phyloP scores from a whole-genome alignment of 2,888 invertebrate species.

The Melanotus villosus region DNA sequence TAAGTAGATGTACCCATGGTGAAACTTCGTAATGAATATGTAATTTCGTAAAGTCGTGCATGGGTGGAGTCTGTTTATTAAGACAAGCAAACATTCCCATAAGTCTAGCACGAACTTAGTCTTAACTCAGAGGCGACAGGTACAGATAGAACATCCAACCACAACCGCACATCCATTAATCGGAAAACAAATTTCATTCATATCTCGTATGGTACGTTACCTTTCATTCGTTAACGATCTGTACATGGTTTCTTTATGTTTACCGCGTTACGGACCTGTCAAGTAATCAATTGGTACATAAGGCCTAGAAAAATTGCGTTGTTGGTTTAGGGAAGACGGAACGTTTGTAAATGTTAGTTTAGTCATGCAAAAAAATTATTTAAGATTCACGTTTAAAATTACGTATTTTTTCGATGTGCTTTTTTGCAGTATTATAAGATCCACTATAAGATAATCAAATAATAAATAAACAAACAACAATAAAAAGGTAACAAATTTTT shows the following conservation, averaged over 20 bases:
- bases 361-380: not conserved
- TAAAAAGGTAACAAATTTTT: no score
- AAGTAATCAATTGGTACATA: not conserved
- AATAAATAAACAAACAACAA: no score
- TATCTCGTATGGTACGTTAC: conserved; percentile 26
- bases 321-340: not conserved
- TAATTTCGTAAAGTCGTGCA: conserved; percentile 51
- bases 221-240: conserved; percentile 12
- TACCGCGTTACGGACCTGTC: conserved; percentile 7
- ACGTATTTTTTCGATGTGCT: no score
- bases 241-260: conserved; percentile 5
- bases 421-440: no score
- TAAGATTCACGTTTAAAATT: not conserved
- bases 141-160: conserved; percentile 41
- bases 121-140: conserved; percentile 45
- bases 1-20: conserved; percentile 2
- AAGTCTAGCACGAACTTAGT: conserved; percentile 31
- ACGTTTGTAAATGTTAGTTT: not conserved
- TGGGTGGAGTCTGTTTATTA: conserved; percentile 53
- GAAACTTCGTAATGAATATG: conserved; percentile 46
- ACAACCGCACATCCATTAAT: conserved; percentile 36
- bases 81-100: conserved; percentile 50
- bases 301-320: not conserved
- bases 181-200: conserved; percentile 43
- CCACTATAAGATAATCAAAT: no score